Conservation (phyloP, 2,888 invertebrate genomes). For the Hypselothyrea guttata region DNA sequence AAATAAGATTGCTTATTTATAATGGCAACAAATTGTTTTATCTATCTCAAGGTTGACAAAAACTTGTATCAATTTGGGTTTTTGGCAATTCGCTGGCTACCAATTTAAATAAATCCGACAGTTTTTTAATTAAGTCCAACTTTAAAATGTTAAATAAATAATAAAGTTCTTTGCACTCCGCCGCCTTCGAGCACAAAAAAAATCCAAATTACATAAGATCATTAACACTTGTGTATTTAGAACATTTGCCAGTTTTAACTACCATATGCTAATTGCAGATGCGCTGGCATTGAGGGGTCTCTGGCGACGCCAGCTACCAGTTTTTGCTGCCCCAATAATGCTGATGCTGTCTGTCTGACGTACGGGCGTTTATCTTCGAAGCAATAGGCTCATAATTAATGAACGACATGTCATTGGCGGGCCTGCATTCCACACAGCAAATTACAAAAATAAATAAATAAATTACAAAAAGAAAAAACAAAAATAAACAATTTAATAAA, state of each 20-base stretch:
- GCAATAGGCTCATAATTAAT: constrained; percentile 52
- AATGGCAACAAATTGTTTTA: constrained; percentile 38
- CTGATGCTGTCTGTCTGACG: constrained; percentile 14
- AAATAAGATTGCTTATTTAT: constrained; percentile 31
- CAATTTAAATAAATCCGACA: constrained; percentile 54
- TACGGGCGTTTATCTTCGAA: constrained; percentile 45
- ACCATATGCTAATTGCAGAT: constrained; percentile 51
- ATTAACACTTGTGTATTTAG: constrained; percentile 57
- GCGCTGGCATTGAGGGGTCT: constrained; percentile 46
- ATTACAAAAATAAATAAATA: neutral
- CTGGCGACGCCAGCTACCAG: constrained; percentile 37
- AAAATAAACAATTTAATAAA: constrained; percentile 24
- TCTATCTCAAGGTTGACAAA: constrained; percentile 32
- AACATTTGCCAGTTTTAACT: constrained; percentile 38
- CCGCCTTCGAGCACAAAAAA: constrained; percentile 24
- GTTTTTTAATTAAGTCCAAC: constrained; percentile 38
- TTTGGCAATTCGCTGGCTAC: constrained; percentile 23
- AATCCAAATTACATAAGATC: constrained; percentile 31
- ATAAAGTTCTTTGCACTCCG: constrained; percentile 51
- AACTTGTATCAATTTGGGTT: constrained; percentile 33
- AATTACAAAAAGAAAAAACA: too few species aligned
- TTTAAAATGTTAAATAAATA: constrained; percentile 18
- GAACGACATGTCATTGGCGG: constrained; percentile 38
- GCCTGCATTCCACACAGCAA: constrained; percentile 32
- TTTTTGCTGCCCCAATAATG: constrained; percentile 40